Evolutionary conservation across 2,113 vertebrate species (phyloP).

Genomic region (Oriolus oriolus): DNA sequence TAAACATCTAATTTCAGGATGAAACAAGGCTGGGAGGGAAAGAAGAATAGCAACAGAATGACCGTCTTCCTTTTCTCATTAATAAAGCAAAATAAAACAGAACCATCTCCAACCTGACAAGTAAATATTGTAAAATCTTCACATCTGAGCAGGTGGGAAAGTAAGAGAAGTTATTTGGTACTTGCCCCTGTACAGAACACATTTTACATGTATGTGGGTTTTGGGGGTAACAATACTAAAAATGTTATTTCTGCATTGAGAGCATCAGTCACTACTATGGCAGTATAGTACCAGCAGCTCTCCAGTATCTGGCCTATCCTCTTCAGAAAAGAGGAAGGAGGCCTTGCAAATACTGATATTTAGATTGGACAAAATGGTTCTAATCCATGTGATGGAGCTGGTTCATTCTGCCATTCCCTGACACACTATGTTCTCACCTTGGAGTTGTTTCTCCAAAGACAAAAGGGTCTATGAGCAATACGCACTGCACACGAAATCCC

Average conservation of each 20-base stretch:
- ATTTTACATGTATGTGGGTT: not conserved
- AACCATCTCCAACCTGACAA: not conserved
- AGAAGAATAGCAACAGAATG: not conserved
- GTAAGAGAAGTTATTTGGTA: not conserved
- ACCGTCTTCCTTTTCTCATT: not conserved
- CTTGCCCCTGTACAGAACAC: not conserved
- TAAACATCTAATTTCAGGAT: not conserved
- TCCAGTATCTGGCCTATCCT: not conserved
- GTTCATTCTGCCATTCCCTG: not conserved
- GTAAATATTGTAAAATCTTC: not conserved
- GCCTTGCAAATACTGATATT: not conserved
- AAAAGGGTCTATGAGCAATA: not conserved
- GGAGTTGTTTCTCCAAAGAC: not conserved
- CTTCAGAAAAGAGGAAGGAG: not conserved
- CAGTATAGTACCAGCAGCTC: rapidly evolving
- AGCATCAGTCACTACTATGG: not conserved
- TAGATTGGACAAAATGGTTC: not conserved
- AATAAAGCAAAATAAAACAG: not conserved
- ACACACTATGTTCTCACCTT: not conserved
- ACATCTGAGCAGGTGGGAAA: not conserved
- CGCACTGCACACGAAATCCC: rapidly evolving
- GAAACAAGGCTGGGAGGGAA: not conserved
- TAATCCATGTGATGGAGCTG: not conserved
- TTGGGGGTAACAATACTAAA: not conserved
- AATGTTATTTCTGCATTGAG: not conserved